Percentiles rank a stretch among this genome's conserved stretches.
These are phyloP conservation scores for Calameuta pallipes DNA, from an alignment of 2,888 invertebrate species.

Conservation along the genomic window DNA sequence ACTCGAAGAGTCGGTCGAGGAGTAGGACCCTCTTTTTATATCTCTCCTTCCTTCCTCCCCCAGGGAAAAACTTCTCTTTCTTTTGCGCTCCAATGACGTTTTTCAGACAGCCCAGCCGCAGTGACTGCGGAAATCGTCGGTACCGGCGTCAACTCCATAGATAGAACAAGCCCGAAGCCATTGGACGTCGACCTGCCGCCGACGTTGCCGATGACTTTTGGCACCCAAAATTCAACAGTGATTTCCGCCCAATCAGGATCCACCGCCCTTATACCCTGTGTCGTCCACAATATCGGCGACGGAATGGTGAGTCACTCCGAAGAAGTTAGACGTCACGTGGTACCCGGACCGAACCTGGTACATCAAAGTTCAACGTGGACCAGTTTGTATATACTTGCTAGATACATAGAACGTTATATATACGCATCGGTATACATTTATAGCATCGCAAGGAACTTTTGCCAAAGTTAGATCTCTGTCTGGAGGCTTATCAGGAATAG, in stretches of 20 bases:
- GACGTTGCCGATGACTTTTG: slow-evolving; percentile 79
- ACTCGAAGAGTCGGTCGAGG: too few species aligned
- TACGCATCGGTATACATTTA: not conserved
- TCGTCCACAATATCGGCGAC: slow-evolving; percentile 87
- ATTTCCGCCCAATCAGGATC: slow-evolving; percentile 88
- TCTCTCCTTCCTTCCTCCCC: not conserved
- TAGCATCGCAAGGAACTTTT: not conserved
- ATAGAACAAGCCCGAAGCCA: slow-evolving; percentile 48
- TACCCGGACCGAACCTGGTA: not conserved
- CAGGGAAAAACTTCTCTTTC: not conserved
- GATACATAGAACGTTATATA: not conserved
- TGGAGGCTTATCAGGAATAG: not conserved
- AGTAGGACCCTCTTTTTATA: not conserved
- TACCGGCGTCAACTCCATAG: slow-evolving; percentile 52
- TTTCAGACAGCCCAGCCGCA: slow-evolving; percentile 18
- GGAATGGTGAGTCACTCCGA: slow-evolving; percentile 79
- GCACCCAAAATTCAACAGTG: slow-evolving; percentile 84
- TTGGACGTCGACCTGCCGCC: slow-evolving; percentile 58
- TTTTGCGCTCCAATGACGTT: not conserved
- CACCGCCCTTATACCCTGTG: slow-evolving; percentile 84
- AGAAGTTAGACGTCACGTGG: not conserved
- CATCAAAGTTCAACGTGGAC: not conserved
- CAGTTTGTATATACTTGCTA: not conserved
- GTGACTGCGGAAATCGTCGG: slow-evolving; percentile 57
- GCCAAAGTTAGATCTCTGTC: not conserved